phyloP scores from a whole-genome alignment of 2,888 invertebrate genomes.

The Megastigmus dorsalis region DNA sequence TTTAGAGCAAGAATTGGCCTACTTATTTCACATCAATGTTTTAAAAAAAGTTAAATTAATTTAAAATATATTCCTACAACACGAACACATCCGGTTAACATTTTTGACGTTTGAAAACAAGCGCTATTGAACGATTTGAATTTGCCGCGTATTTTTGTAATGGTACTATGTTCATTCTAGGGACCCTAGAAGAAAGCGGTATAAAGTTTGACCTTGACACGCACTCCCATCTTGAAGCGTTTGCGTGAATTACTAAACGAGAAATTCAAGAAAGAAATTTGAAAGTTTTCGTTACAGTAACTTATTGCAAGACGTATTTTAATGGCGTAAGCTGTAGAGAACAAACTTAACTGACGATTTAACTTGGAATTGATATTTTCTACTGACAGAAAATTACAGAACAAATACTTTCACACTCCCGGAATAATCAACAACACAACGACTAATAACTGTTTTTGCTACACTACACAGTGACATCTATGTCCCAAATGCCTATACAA shows the following conservation, averaged over 20 bases:
- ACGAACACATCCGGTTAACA: conserved; percentile 17
- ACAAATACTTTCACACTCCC: conserved; percentile 11
- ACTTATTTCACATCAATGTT: too few relatives aligned
- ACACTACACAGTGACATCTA: conserved; percentile 36
- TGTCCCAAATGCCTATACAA: not conserved
- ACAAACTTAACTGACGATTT: not conserved
- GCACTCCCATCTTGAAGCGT: conserved; percentile 37
- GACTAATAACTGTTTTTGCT: conserved; percentile 19
- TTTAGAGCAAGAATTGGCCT: too few relatives aligned
- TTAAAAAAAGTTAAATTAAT: not conserved
- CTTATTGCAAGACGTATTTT: not conserved
- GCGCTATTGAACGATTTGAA: conserved; percentile 33
- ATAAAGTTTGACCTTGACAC: conserved; percentile 44
- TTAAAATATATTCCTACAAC: conserved; percentile 37
- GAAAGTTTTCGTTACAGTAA: conserved; percentile 39
- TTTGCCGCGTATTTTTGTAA: conserved; percentile 36
- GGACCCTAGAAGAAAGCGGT: conserved; percentile 15
- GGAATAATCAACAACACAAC: conserved; percentile 35
- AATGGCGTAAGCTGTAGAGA: not conserved
- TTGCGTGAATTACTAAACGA: not conserved
- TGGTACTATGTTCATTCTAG: conserved; percentile 19
- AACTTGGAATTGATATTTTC: not conserved
- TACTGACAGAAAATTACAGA: conserved; percentile 25
- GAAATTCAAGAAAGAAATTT: conserved; percentile 45
- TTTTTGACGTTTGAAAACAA: conserved; percentile 46